Evolutionary conservation across 2,113 vertebrate species (phyloP), one percentile per base, ranked within the genome.

Genomic region (Nerophis lumbriciformis): DNA sequence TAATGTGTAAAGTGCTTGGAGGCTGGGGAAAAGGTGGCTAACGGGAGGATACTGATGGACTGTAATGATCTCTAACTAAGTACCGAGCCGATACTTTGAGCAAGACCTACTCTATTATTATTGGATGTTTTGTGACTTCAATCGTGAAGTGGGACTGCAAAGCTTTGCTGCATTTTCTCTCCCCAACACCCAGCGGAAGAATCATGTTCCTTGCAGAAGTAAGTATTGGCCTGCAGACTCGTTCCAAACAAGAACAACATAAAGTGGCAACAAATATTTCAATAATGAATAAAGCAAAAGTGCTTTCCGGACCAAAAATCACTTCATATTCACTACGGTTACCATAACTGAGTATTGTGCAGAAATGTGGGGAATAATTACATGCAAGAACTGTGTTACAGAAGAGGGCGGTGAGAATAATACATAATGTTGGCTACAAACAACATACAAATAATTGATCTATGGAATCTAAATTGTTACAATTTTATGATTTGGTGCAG

Each of bases 71-170:
- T 15, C 47, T 55, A 11, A 65, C 28, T 38, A 49, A 53, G 57
- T 44, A 44, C 16, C 10, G n/a, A 16, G 3, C 3, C 19, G n/a
- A 38, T 57, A 44, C 16, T 42, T 4, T 2, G 1, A 67, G 65
- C 19, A 38, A 37, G 16, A 37, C 56, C 56, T 62, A 44, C 14
- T 14, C 37, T 44, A 54, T 74, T 10, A 5, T 42, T 16, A 51
- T 14, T 53, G 37, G 28, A 70, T 36, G 59, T 59, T 35, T 37
- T 38, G n/a, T 48, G 11, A 65, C 63, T 72, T 59, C 36, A 57
- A 71, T 42, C 53, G 47, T 39, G 48, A 75, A 58, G 52, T 57
- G 59, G 51, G 8, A 38, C 4, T 19, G 15, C 61, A 62, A 48
- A 14, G n/a, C 15, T 11, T 44, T 21, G 15, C 19, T 47, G 2